Evolutionary conservation across 2,113 vertebrate species (phyloP).

Genomic region (Hippocampus zosterae): DNA sequence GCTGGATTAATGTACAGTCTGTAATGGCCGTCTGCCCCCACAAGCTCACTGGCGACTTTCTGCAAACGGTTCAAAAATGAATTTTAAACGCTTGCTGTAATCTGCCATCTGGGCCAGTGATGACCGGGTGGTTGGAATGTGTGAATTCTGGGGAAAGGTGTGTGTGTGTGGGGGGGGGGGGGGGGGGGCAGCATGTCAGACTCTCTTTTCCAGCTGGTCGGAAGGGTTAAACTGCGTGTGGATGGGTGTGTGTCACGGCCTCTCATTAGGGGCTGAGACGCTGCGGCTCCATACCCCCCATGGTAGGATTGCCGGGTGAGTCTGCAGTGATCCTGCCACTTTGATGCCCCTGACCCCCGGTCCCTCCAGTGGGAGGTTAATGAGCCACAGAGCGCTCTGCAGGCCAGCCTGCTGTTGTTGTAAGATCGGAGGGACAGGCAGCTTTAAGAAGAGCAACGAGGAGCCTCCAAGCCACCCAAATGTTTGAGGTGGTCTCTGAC

Average conservation of each 20-base stretch:
- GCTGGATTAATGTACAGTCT: no score
- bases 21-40: no score
- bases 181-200: constrained; percentile 47
- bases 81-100: background rate
- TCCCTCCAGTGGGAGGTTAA: constrained; percentile 63
- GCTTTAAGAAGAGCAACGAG: constrained; percentile 15
- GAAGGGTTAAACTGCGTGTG: constrained; percentile 56
- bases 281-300: constrained; percentile 73
- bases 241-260: constrained; percentile 59
- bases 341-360: constrained; percentile 66
- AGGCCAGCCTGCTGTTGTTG: constrained; percentile 30
- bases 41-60: background rate
- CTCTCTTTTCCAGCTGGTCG: constrained; percentile 66
- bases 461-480: constrained; percentile 13
- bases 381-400: constrained; percentile 62
- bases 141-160: constrained; percentile 31
- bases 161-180: constrained; percentile 1
- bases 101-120: background rate
- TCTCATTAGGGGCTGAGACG: constrained; percentile 74
- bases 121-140: constrained; percentile 49
- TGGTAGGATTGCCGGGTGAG: constrained; percentile 61
- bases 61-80: background rate
- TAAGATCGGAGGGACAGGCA: constrained; percentile 17
- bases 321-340: constrained; percentile 67
- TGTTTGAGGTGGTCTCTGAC: background rate